Conservation (phyloP, 2,888 invertebrate species). For the Sycophila texana region DNA sequence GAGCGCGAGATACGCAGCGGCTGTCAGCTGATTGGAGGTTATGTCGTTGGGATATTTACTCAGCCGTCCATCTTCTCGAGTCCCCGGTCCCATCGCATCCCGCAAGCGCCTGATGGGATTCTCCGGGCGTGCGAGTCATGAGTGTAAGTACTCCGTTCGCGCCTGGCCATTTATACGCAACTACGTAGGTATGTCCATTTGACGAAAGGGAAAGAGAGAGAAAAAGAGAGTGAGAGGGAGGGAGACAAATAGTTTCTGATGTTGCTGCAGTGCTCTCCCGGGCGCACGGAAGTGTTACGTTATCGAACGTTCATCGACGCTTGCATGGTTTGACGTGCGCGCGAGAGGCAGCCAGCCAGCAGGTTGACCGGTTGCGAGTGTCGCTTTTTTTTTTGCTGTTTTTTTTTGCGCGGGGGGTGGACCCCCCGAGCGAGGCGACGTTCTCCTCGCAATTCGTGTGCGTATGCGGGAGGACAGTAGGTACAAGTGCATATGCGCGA, state of each 20-base stretch:
- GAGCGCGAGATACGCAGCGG: not conserved
- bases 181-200: not conserved
- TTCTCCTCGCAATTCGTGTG: not conserved
- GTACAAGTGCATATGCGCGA: not conserved
- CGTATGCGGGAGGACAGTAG: not conserved
- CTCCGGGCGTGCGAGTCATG: not conserved
- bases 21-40: slow-evolving; percentile 55
- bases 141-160: not conserved
- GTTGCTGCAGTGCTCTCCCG: slow-evolving; percentile 5
- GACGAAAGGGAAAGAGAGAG: too few species aligned
- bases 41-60: slow-evolving; percentile 26
- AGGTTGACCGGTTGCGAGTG: not conserved
- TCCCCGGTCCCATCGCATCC: not conserved
- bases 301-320: too few species aligned
- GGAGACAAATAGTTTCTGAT: slow-evolving; percentile 12
- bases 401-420: not conserved
- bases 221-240: not conserved
- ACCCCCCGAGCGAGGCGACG: not conserved
- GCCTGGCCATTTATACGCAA: not conserved
- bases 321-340: too few species aligned
- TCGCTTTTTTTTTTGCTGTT: not conserved
- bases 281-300: not conserved
- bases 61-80: not conserved
- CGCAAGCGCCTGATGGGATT: not conserved
- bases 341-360: too few species aligned